Percentiles rank a stretch among this genome's conserved stretches.
These are phyloP conservation scores for Bembecia ichneumoniformis DNA, from an alignment of 2,888 invertebrate genomes.

Conservation along the genomic window DNA sequence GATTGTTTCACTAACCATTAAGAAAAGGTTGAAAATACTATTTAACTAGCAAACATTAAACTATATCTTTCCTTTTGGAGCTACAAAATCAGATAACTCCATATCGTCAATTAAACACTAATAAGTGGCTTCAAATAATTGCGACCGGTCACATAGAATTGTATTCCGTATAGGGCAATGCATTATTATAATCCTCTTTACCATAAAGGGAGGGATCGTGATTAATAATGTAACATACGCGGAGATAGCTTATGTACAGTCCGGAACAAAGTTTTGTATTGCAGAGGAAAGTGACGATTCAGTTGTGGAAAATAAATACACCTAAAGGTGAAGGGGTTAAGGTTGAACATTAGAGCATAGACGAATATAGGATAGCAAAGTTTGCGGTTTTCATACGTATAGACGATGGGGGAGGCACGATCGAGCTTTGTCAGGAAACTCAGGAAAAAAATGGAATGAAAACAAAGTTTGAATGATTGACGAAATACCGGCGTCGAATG, in stretches of 20 bases:
- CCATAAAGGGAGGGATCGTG: constrained; percentile 21
- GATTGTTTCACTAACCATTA: too few relatives aligned
- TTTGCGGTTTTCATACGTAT: background rate
- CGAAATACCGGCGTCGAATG: constrained; percentile 22
- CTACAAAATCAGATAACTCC: constrained; percentile 14
- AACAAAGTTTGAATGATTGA: constrained; percentile 27
- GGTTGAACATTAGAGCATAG: background rate
- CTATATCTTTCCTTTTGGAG: constrained; percentile 12
- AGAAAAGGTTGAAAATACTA: too few relatives aligned
- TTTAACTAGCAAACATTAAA: background rate
- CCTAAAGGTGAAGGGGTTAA: background rate
- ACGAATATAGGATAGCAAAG: background rate
- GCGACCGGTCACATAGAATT: constrained; percentile 14
- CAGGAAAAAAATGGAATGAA: constrained; percentile 24
- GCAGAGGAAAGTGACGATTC: constrained; percentile 14
- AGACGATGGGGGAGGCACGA: constrained; percentile 5
- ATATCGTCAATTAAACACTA: constrained; percentile 20
- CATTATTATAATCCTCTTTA: constrained; percentile 34
- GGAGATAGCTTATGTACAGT: constrained; percentile 7
- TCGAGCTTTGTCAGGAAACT: constrained; percentile 10
- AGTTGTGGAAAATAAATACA: constrained; percentile 6
- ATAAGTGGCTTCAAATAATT: constrained; percentile 22
- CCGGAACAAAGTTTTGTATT: background rate
- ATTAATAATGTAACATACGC: constrained; percentile 19
- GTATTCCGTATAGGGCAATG: constrained; percentile 16